These are phyloP conservation scores for Antitype chi DNA, from an alignment of 2,888 invertebrate species.

Conservation along the genomic window DNA sequence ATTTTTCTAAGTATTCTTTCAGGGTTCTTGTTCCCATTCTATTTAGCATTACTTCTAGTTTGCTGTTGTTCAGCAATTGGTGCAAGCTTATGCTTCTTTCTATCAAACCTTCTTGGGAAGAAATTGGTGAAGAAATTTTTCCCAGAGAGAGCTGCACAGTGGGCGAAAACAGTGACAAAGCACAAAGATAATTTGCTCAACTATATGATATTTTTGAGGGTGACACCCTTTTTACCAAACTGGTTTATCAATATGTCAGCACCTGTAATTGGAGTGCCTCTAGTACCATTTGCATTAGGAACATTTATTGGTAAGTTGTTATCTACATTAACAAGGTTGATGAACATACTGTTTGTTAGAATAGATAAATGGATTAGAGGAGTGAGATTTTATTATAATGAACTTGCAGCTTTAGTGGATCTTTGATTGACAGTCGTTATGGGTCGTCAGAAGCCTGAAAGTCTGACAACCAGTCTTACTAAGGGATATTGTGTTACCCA, in stretches of 20 bases:
- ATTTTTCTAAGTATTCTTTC: constrained; percentile 99
- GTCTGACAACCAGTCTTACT: too few relatives aligned
- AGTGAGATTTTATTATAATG: neutral
- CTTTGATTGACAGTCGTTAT: too few relatives aligned
- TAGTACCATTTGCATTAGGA: constrained; percentile 97
- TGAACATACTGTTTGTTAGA: neutral
- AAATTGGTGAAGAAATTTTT: constrained; percentile 96
- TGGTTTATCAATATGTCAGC: constrained; percentile 99
- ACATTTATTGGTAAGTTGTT: constrained; percentile 95
- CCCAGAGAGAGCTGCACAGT: constrained; percentile 96
- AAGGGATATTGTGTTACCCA: too few relatives aligned
- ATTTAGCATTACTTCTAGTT: constrained; percentile 96
- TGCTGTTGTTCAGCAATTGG: constrained; percentile 99
- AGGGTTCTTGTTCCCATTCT: constrained; percentile 98
- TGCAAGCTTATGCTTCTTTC: constrained; percentile 98
- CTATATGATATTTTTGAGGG: constrained; percentile 98
- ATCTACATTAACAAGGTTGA: neutral
- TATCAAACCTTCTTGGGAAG: constrained; percentile 97
- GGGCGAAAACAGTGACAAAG: constrained; percentile 96
- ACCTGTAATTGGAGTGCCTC: constrained; percentile 98
- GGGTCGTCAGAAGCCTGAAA: too few relatives aligned
- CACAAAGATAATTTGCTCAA: constrained; percentile 97
- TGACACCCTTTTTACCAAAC: constrained; percentile 99
- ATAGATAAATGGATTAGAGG: neutral
- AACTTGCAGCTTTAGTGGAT: constrained; percentile 7